phyloP scores from a whole-genome alignment of 1,140 invertebrate species.

The Goniozus legneri region DNA sequence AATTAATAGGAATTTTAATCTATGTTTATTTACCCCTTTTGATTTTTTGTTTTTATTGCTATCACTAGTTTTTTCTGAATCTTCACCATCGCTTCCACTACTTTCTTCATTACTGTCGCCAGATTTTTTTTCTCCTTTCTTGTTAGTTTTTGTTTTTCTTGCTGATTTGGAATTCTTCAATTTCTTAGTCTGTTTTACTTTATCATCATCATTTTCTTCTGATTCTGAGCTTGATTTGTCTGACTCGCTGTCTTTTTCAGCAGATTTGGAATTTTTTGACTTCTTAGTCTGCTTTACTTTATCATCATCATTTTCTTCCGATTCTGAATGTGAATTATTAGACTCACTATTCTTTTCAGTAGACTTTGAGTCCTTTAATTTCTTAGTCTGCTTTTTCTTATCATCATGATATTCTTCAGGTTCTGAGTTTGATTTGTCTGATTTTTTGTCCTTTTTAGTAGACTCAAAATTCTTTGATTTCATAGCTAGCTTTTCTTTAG shows the following conservation, averaged over 20 bases:
- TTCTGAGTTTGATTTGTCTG: not conserved
- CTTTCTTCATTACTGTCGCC: not conserved
- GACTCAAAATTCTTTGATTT: not conserved
- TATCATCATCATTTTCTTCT: too few species aligned
- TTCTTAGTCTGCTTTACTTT: not conserved
- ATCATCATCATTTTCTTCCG: too few species aligned
- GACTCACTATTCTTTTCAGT: not conserved
- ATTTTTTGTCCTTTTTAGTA: not conserved
- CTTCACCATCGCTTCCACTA: not conserved
- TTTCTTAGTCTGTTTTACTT: not conserved
- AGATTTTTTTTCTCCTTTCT: not conserved
- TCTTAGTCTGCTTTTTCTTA: not conserved
- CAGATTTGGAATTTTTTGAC: not conserved
- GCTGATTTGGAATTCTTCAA: not conserved
- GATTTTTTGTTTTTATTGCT: not conserved
- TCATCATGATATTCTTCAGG: not conserved
- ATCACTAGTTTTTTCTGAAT: not conserved
- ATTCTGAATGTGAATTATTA: not conserved
- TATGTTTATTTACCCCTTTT: not conserved
- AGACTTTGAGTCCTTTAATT: not conserved
- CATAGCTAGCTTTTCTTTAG: not conserved
- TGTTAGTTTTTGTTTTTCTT: not conserved
- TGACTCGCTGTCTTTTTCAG: not conserved
- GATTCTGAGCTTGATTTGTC: not conserved
- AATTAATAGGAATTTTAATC: too few species aligned